Percentiles rank a stretch among this genome's conserved stretches.
Evolutionary conservation across 2,113 vertebrate genomes (phyloP).

Genomic region (Pteropus alecto): DNA sequence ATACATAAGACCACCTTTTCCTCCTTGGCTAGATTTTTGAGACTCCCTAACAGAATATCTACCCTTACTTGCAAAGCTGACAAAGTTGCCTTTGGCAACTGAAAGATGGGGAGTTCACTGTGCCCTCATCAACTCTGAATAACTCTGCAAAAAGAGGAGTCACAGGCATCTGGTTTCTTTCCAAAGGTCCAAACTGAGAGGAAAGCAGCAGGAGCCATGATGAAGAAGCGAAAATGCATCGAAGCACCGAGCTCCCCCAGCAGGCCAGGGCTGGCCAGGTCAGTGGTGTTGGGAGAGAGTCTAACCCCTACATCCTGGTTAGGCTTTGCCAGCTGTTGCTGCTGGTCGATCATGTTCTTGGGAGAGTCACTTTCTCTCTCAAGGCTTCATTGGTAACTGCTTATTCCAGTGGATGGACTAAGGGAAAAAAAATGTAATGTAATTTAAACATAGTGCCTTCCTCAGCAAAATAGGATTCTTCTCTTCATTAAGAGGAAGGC

Average conservation of each 20-base stretch:
- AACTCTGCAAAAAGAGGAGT: not conserved
- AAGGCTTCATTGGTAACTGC: not conserved
- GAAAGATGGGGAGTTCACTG: not conserved
- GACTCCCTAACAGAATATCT: not conserved
- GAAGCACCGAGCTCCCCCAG: not conserved
- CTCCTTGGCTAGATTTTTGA: not conserved
- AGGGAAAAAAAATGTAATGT: not conserved
- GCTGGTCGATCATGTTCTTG: not conserved
- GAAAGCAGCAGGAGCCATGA: not conserved
- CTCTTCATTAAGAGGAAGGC: not conserved
- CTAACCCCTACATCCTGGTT: not conserved
- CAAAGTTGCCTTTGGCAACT: not conserved
- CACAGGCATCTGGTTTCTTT: not conserved
- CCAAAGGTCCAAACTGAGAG: conserved; percentile 15
- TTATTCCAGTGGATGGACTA: not conserved
- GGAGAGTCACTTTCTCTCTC: not conserved
- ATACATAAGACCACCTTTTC: not conserved
- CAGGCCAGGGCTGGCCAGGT: conserved; percentile 43
- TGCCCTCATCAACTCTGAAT: not conserved
- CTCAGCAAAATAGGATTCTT: not conserved
- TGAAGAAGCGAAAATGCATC: conserved; percentile 10
- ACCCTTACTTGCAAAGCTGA: not conserved
- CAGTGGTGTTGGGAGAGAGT: conserved; percentile 4
- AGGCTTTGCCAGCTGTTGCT: not conserved
- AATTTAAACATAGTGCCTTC: not conserved